Conservation (phyloP, 1,140 invertebrate species). For the Achroia grisella region DNA sequence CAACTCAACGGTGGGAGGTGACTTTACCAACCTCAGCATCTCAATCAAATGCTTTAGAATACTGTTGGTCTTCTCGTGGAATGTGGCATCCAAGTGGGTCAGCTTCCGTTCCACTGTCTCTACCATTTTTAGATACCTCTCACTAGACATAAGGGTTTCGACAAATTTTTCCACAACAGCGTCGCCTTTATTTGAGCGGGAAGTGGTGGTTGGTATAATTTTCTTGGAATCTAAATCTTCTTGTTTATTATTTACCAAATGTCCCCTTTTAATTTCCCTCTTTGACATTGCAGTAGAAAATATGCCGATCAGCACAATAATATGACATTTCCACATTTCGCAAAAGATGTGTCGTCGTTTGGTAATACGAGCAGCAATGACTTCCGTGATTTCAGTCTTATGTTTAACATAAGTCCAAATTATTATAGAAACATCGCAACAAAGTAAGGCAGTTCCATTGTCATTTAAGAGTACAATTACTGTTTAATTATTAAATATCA, state of each 20-base stretch:
- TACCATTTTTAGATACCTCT: conserved; percentile 51
- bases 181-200: conserved; percentile 25
- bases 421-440: conserved; percentile 16
- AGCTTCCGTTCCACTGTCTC: conserved; percentile 43
- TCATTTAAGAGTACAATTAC: conserved; percentile 12
- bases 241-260: too few relatives aligned
- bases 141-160: conserved; percentile 46
- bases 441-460: conserved; percentile 9
- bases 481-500: conserved; percentile 14
- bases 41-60: conserved; percentile 48
- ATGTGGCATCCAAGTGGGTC: conserved; percentile 33
- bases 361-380: too few relatives aligned
- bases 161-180: conserved; percentile 50
- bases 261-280: not conserved
- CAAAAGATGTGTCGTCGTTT: too few relatives aligned
- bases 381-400: not conserved
- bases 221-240: too few relatives aligned
- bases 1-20: conserved; percentile 19
- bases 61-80: conserved; percentile 38
- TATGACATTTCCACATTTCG: not conserved
- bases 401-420: conserved; percentile 13
- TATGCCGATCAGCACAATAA: not conserved
- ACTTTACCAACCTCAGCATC: conserved; percentile 31
- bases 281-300: conserved; percentile 4
- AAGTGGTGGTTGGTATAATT: conserved; percentile 15